Evolutionary conservation across 2,113 vertebrate genomes (phyloP), one percentile per base, ranked within the genome.

Genomic region (Grallaria varia): DNA sequence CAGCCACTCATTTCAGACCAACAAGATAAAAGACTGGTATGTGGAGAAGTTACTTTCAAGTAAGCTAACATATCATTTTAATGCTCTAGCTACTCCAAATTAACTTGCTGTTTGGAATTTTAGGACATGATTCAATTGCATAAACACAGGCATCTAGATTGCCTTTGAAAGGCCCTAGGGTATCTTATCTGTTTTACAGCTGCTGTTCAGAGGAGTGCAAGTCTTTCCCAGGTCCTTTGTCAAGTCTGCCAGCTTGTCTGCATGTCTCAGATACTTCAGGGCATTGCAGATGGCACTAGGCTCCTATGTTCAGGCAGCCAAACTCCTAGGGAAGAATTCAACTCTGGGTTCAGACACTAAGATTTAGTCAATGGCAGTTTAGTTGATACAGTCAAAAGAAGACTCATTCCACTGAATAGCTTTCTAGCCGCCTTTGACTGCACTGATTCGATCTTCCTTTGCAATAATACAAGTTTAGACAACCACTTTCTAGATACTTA

Each of bases 21-120:
- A 39, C 55, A 80, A 71, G 67, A 39, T 93, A 49, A 85, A 86
- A 85, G 50, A 67, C 73, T 55, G 67, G 31, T 30, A 37, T 0
- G 2, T 40, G n/a, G n/a, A 53, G 37, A 86, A 76, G 44, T 66
- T 73, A 24, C 82, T 92, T 86, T 63, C 27, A 71, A 77, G 76
- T 58, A 67, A 84, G 79, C 50, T 88, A 84, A 67, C 50, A 27
- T 80, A 73, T 16, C 12, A 58, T 93, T 88, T 93, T 92, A 95
- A 92, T 94, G 64, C 50, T 76, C 58, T 93, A 85, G 71, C 82
- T 93, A 58, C 67, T 93, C 55, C 79, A 95, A 31, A 90, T 88
- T 93, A 93, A 86, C 94, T 94, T 88, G 79, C 85, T 90, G 30
- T 88, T 90, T 77, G 50, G 75, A 95, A 58, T 60, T 92, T 88